Evolutionary conservation across 2,113 vertebrate genomes (phyloP).

Genomic region (Boulengeromyrus knoepffleri): DNA sequence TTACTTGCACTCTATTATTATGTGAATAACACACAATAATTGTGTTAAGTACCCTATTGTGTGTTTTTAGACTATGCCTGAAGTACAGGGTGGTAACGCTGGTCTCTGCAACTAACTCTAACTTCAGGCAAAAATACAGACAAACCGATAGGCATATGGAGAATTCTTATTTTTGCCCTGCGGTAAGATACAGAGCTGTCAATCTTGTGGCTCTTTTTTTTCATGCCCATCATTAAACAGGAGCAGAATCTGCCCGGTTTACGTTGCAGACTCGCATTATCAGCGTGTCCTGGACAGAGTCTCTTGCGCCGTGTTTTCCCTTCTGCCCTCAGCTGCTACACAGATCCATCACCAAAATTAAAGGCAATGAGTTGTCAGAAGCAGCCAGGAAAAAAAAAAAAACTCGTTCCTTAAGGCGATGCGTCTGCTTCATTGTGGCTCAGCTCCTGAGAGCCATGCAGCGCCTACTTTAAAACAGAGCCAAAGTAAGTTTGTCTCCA

Average conservation of each 20-base stretch:
- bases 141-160: slow-evolving; percentile 34
- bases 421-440: background rate
- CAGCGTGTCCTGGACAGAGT: slow-evolving; percentile 32
- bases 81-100: background rate
- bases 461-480: slow-evolving; percentile 1
- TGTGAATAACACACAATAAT: background rate
- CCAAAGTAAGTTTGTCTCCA: background rate
- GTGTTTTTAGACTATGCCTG: background rate
- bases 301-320: slow-evolving; percentile 42
- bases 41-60: background rate
- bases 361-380: slow-evolving; percentile 69
- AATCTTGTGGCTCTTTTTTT: slow-evolving; percentile 38
- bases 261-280: slow-evolving; percentile 52
- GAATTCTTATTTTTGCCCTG: slow-evolving; percentile 37
- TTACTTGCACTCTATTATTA: background rate
- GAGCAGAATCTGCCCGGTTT: slow-evolving; percentile 51
- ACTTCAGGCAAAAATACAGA: slow-evolving; percentile 27
- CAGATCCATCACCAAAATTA: slow-evolving; percentile 62
- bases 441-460: background rate
- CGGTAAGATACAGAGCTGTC: slow-evolving; percentile 46
- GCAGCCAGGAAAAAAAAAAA: slow-evolving; percentile 31
- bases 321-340: slow-evolving; percentile 45
- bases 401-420: slow-evolving; percentile 46
- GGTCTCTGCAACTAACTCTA: background rate
- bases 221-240: slow-evolving; percentile 50